These are phyloP conservation scores for Ictalurus furcatus DNA, from an alignment of 2,113 vertebrate species.

Conservation along the genomic window DNA sequence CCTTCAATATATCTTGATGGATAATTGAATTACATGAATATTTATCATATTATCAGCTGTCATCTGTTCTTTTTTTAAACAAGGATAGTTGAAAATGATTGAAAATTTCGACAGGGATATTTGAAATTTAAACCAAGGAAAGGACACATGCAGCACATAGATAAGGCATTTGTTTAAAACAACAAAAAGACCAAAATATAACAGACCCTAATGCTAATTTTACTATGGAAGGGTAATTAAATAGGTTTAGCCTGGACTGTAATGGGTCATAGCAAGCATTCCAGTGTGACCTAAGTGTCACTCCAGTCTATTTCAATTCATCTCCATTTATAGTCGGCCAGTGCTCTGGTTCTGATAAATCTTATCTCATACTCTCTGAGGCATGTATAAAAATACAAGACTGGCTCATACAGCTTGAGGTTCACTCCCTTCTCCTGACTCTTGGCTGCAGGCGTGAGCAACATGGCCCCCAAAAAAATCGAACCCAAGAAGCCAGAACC, in stretches of 20 bases:
- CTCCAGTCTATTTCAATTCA: constrained; percentile 50
- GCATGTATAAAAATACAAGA: constrained; percentile 46
- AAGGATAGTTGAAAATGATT: too few relatives aligned
- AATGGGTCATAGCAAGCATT: constrained; percentile 21
- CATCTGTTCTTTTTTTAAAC: not conserved
- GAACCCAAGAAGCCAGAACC: constrained; percentile 71
- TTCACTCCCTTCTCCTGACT: constrained; percentile 26
- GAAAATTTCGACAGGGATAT: not conserved
- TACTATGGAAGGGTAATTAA: not conserved
- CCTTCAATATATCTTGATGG: not conserved
- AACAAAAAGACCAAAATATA: not conserved
- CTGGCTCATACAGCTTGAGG: constrained; percentile 13
- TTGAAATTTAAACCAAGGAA: not conserved
- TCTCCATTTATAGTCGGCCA: constrained; percentile 54
- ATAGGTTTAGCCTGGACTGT: not conserved
- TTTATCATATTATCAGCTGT: not conserved
- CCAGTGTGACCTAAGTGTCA: constrained; percentile 23
- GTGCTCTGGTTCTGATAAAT: constrained; percentile 43
- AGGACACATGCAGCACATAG: not conserved
- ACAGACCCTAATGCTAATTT: not conserved
- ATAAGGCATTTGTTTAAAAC: not conserved
- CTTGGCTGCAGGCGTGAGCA: not conserved
- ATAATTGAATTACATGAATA: not conserved
- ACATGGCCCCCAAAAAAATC: constrained; percentile 65
- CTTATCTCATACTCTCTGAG: constrained; percentile 45